Base-by-base conservation (phyloP, 2,888 invertebrate species). In the Polydrusus tereticollis region DNA sequence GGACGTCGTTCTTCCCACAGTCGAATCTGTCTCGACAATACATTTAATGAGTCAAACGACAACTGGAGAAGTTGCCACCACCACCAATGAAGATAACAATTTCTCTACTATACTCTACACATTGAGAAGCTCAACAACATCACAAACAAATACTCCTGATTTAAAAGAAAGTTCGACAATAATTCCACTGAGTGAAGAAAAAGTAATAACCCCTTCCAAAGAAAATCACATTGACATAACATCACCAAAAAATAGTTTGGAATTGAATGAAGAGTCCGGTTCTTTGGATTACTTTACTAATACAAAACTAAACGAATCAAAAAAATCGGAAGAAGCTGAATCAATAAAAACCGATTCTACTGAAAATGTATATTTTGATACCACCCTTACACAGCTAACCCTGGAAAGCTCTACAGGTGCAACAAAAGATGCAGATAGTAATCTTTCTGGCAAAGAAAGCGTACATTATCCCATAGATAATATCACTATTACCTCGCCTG, bases 1-100 rank as follows among this genome's bases (percentile, higher is more conserved):
- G 43, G 58, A 26, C 12, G 81, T n/a, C n/a, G 1, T 12, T 33
- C 0, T 16, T 33, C 6, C 33, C 18, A 18, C 26, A 18, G 29
- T 21, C 10, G 12, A 10, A 16, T 33, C 5, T 8, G 21, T 18
- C 10, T 29, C 33, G 10, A 21, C 16, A 26, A 21, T 7, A 18
- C 23, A 26, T 12, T 5, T 4, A 2, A 20, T 1, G n/a, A n/a
- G n/a, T n/a, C n/a, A n/a, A n/a, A n/a, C n/a, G n/a, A n/a, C n/a
- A n/a, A n/a, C n/a, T n/a, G n/a, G n/a, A n/a, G n/a, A n/a, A n/a
- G n/a, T n/a, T n/a, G n/a, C n/a, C n/a, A n/a, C n/a, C n/a, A n/a
- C n/a, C n/a, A n/a, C n/a, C n/a, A n/a, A n/a, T n/a, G n/a, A n/a
- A n/a, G n/a, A n/a, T n/a, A n/a, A n/a, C n/a, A n/a, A 5, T n/a